Evolutionary conservation across 2,113 vertebrate genomes (phyloP), one percentile per base, ranked within the genome.

Genomic region (Chaetura pelagica): DNA sequence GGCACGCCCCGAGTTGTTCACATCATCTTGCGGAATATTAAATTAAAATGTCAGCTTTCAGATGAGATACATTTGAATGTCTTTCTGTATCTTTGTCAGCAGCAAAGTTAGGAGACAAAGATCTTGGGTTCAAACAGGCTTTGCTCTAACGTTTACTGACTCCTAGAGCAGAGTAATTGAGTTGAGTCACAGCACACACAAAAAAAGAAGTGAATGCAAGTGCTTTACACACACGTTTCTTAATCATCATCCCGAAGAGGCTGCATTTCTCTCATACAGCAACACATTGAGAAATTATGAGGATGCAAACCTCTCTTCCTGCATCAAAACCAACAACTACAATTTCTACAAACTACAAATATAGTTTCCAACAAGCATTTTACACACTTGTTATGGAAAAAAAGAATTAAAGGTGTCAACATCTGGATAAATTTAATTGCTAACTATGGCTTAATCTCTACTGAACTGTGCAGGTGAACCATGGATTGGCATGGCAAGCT

Each of bases 41-140:
- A 96, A 72, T 75, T 84, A 71, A 97, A 96, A 95, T 91, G 81
- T 52, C 86, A 75, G 61, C 83, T 91, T 91, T 94, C 93, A 84
- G 61, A 92, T 86, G 51, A 80, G 74, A 94, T 26, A n/a, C 32
- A 46, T 93, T 44, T 42, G 69, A 89, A 52, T 38, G 27, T 51
- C 52, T 90, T 87, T 74, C 78, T 59, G 29, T 34, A 86, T 29
- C 49, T 26, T 59, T 86, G 58, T 79, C 90, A 84, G 68, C 51
- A 54, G n/a, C 66, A 38, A 46, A 83, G 61, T 55, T 68, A 78
- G n/a, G 49, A 95, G 42, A 69, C 18, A 0, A 73, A 73, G 54
- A 72, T 46, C 22, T 77, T 29, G 48, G 38, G 46, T 44, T 75
- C 61, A 62, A 76, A 75, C 77, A 92, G 46, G 38, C 58, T 90